Base-by-base conservation (phyloP, 2,113 vertebrate species). In the Esox niger region DNA sequence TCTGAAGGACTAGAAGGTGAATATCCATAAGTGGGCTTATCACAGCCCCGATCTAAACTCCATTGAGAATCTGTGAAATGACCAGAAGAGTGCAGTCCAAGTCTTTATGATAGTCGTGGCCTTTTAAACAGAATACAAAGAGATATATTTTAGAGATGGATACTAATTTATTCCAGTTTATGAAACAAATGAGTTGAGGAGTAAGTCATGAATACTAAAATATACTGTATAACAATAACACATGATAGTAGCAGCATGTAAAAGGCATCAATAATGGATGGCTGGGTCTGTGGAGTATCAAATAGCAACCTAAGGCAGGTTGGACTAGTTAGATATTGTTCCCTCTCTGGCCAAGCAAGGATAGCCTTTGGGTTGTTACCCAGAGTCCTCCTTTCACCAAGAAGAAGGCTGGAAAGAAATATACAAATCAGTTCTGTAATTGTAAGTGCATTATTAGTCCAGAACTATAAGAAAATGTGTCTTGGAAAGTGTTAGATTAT, bases 241-340 rank as follows among this genome's bases (percentile, higher is more conserved):
- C n/a, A 21, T 52, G 47, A 17, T 52, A 4, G 76, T n/a, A 57
- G 57, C 47, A 74, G 64, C 70, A 59, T 71, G 64, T 75, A 84
- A 81, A 81, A 71, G 46, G 55, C 81, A 84, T 91, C 66, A 90
- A 91, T 86, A 80, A 75, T 90, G 83, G 64, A 91, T 86, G 47
- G 47, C 3, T 43, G 47, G 6, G 31, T 56, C 78, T 62, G 64
- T 21, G 17, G 64, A 62, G 21, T 43, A 43, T 43, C 13, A 15
- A 43, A 43, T 43, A 15, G 15, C 38, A 43, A 43, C 38, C 13
- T 60, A 30, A 61, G 68, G 49, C 82, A 82, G 79, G 78, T 83
- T 58, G 84, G 73, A 69, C 59, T 1, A 47, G 77, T 78, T 61
- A 78, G 60, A 59, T 69, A 52, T 55, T 80, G 79, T 65, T 70